Conservation (phyloP, 2,888 invertebrate species). For the Amphipyra tragopoginis region DNA sequence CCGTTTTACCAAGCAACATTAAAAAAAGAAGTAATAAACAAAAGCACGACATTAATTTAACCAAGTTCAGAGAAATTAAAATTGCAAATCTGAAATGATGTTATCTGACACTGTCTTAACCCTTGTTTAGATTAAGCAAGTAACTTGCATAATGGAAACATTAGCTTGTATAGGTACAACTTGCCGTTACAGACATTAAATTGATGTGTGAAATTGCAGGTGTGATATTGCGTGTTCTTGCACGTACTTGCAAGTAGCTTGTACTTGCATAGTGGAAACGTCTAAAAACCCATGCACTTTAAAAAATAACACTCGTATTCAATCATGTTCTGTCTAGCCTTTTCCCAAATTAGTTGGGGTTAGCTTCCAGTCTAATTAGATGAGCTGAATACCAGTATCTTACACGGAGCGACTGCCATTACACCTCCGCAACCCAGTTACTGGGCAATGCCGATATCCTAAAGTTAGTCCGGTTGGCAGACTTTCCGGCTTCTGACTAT, state of each 20-base stretch:
- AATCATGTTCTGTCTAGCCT: no score
- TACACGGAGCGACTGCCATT: no score
- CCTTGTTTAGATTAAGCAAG: conserved; percentile 17
- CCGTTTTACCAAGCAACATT: conserved; percentile 24
- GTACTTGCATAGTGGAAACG: neutral
- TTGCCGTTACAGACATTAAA: neutral
- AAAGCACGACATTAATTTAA: conserved; percentile 43
- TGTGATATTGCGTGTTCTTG: no score
- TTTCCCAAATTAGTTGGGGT: no score
- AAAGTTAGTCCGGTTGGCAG: no score
- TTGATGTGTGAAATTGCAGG: no score
- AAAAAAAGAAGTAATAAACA: conserved; percentile 24
- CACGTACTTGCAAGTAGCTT: neutral
- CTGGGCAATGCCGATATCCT: no score
- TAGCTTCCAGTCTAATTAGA: no score
- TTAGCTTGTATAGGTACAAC: no score
- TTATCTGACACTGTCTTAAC: conserved; percentile 44
- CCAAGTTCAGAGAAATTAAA: conserved; percentile 34
- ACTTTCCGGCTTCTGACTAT: no score
- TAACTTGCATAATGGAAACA: neutral
- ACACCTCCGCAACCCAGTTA: no score
- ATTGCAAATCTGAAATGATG: conserved; percentile 47
- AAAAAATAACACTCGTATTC: conserved; percentile 10
- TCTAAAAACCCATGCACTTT: neutral
- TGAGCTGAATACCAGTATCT: no score